Conservation (phyloP, 2,797 vertebrate species). For the Platyrinchus mystaceus region DNA sequence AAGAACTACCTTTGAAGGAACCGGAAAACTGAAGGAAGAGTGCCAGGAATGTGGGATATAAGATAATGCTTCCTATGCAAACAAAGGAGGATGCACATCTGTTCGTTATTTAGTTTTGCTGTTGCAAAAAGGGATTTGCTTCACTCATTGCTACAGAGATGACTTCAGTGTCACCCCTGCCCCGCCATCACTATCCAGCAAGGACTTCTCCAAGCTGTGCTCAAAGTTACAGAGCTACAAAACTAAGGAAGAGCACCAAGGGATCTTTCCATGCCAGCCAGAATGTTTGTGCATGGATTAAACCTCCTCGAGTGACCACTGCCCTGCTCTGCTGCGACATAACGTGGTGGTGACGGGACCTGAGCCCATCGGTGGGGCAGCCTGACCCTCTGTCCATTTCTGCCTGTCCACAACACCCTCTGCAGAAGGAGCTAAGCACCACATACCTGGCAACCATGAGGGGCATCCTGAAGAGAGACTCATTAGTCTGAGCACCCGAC, state of each 20-base stretch:
- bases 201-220: neutral
- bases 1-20: neutral
- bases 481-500: neutral
- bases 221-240: neutral
- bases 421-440: neutral
- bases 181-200: neutral
- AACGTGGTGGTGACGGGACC: accelerated
- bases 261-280: neutral
- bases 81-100: conserved; percentile 49
- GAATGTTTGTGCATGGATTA: accelerated
- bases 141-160: neutral
- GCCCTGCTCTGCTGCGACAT: neutral
- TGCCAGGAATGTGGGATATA: conserved; percentile 17
- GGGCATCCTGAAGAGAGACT: neutral
- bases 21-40: neutral
- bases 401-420: neutral
- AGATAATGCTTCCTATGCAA: conserved; percentile 8
- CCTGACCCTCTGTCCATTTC: neutral
- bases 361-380: neutral
- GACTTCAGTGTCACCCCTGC: conserved; percentile 36
- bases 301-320: accelerated
- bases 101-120: conserved; percentile 25
- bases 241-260: neutral
- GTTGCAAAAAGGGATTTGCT: neutral
- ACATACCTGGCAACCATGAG: accelerated